These are phyloP conservation scores for Brachyrhaphis roseni DNA, from an alignment of 2,797 vertebrate genomes.

Conservation along the genomic window DNA sequence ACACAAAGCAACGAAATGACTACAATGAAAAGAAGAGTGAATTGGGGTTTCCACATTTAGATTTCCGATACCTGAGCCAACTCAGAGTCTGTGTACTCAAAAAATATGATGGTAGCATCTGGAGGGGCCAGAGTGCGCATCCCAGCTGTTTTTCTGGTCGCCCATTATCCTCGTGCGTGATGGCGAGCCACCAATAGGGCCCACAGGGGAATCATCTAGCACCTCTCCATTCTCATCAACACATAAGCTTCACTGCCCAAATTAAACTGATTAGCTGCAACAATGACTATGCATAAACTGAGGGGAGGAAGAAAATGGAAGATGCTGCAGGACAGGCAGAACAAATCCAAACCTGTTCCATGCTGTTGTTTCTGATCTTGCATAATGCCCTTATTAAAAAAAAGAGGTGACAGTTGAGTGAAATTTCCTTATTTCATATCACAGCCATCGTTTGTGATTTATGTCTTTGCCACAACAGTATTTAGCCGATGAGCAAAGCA, in stretches of 20 bases:
- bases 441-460: constrained; percentile 39
- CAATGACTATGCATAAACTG: constrained; percentile 65
- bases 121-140: constrained; percentile 58
- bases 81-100: constrained; percentile 29
- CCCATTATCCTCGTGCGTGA: constrained; percentile 63
- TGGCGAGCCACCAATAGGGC: constrained; percentile 58
- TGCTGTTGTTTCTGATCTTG: not conserved
- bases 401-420: constrained; percentile 22
- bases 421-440: constrained; percentile 14
- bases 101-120: constrained; percentile 59
- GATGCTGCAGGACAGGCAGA: constrained; percentile 12
- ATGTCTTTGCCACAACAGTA: constrained; percentile 52
- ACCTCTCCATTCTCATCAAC: constrained; percentile 79
- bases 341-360: constrained; percentile 15
- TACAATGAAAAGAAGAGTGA: constrained; percentile 19
- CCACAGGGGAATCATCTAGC: constrained; percentile 68
- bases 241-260: constrained; percentile 70
- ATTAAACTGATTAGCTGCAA: constrained; percentile 77
- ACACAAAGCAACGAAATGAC: constrained; percentile 1
- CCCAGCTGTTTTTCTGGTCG: constrained; percentile 67
- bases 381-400: not conserved
- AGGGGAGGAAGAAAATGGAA: constrained; percentile 32
- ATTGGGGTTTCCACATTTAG: constrained; percentile 19
- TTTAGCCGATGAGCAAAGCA: constrained; percentile 63
- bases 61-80: constrained; percentile 31